Conservation (phyloP, 2,797 vertebrate genomes). For the Tenualosa ilisha region DNA sequence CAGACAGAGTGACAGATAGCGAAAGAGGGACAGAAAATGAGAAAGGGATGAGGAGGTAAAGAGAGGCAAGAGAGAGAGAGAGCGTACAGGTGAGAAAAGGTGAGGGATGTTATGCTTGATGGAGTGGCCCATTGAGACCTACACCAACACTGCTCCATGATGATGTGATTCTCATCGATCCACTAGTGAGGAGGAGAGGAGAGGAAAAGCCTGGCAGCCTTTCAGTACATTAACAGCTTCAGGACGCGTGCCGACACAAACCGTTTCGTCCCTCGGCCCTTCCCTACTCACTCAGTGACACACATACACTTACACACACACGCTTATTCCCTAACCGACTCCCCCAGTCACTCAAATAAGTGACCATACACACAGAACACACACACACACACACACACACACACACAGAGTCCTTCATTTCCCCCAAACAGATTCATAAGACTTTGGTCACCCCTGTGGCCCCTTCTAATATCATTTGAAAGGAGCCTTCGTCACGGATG, state of each 20-base stretch:
- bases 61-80: background rate
- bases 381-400: background rate
- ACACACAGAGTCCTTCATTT: background rate
- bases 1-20: constrained; percentile 76
- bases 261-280: background rate
- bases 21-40: constrained; percentile 62
- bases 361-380: background rate
- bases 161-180: constrained; percentile 51
- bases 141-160: constrained; percentile 31
- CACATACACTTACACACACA: background rate
- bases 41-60: constrained; percentile 23
- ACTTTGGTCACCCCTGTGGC: too few species aligned
- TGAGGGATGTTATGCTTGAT: constrained; percentile 30
- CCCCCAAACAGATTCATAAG: background rate
- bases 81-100: background rate
- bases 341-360: background rate
- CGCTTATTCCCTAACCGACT: background rate
- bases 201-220: constrained; percentile 26
- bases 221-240: constrained; percentile 1
- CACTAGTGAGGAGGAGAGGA: constrained; percentile 30
- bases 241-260: background rate
- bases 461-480: too few species aligned
- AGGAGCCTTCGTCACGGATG: background rate
- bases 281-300: background rate
- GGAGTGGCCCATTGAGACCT: constrained; percentile 30